Evolutionary conservation across 1,140 invertebrate species (phyloP).

Genomic region (Sinonovacula constricta): DNA sequence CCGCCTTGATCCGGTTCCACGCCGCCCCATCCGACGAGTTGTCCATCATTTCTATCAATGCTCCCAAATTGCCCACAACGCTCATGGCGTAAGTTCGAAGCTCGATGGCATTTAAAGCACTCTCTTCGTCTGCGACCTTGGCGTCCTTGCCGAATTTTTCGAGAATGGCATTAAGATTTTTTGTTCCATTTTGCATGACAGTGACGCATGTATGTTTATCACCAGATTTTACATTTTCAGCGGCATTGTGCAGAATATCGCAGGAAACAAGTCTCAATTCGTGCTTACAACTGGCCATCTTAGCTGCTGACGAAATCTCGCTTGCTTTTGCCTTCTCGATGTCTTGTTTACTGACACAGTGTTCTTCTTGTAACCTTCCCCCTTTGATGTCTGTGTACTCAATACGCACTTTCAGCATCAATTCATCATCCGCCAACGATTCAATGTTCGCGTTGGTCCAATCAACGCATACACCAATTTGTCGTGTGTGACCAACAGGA

Average conservation of each 20-base stretch:
- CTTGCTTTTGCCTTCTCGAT: slow-evolving; percentile 17
- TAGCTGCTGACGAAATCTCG: slow-evolving; percentile 27
- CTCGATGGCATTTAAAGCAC: background rate
- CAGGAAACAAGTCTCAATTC: slow-evolving; percentile 55
- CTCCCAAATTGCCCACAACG: slow-evolving; percentile 57
- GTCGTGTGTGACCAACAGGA: slow-evolving; percentile 54
- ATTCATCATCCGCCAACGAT: slow-evolving; percentile 36
- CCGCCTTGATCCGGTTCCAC: slow-evolving; percentile 67
- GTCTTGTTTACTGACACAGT: slow-evolving; percentile 50
- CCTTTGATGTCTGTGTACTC: slow-evolving; percentile 58
- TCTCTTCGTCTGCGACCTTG: background rate
- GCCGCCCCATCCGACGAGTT: slow-evolving; percentile 22
- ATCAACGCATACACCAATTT: slow-evolving; percentile 57
- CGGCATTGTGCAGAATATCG: slow-evolving; percentile 47
- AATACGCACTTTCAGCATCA: slow-evolving; percentile 52
- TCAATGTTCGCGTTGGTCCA: background rate
- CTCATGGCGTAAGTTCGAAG: slow-evolving; percentile 42
- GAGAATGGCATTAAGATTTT: slow-evolving; percentile 41
- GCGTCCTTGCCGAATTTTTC: slow-evolving; percentile 52
- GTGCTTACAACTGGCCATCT: slow-evolving; percentile 54
- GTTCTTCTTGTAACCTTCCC: slow-evolving; percentile 46
- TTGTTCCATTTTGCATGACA: slow-evolving; percentile 56
- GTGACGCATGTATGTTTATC: slow-evolving; percentile 33
- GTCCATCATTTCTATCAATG: slow-evolving; percentile 53
- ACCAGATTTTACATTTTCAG: slow-evolving; percentile 51